Evolutionary conservation across 92 coral and sea anemone species (phyloP).

Genomic region (Chrysogorgia sp.): DNA sequence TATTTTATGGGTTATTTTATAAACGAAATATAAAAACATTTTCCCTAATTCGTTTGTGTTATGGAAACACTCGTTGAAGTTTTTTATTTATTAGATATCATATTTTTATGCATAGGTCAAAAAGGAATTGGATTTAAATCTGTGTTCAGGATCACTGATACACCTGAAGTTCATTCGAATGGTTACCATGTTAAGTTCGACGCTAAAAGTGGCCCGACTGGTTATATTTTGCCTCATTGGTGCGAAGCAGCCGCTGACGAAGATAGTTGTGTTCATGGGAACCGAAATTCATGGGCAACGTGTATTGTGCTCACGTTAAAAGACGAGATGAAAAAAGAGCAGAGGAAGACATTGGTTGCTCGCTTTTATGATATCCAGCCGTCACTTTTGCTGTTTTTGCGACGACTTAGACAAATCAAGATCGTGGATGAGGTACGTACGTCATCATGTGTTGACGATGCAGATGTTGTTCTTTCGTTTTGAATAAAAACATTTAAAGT

Average conservation of each 20-base stretch:
- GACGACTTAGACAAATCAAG: slow-evolving; percentile 76
- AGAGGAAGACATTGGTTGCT: slow-evolving; percentile 74
- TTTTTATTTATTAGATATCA: background rate
- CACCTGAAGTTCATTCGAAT: slow-evolving; percentile 92
- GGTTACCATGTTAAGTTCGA: slow-evolving; percentile 87
- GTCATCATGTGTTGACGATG: background rate
- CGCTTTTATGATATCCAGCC: slow-evolving; percentile 92
- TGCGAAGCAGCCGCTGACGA: slow-evolving; percentile 1
- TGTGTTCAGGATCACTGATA: slow-evolving; percentile 83
- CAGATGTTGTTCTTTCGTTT: too few species aligned
- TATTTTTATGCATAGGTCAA: slow-evolving; percentile 64
- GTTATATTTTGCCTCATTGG: slow-evolving; percentile 93
- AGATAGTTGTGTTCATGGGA: slow-evolving; percentile 22
- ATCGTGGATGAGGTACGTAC: slow-evolving; percentile 64
- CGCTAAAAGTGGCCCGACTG: slow-evolving; percentile 90
- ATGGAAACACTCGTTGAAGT: background rate
- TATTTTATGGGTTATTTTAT: too few species aligned
- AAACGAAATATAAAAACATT: too few species aligned
- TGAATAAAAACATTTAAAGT: too few species aligned
- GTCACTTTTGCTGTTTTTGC: slow-evolving; percentile 80
- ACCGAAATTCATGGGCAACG: slow-evolving; percentile 87
- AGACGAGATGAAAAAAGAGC: slow-evolving; percentile 69
- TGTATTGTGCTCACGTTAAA: slow-evolving; percentile 82
- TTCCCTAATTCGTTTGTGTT: too few species aligned
- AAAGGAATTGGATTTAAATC: slow-evolving; percentile 95